Conservation (phyloP, 2,888 invertebrate species). For the Xanthostigma xanthostigma region DNA sequence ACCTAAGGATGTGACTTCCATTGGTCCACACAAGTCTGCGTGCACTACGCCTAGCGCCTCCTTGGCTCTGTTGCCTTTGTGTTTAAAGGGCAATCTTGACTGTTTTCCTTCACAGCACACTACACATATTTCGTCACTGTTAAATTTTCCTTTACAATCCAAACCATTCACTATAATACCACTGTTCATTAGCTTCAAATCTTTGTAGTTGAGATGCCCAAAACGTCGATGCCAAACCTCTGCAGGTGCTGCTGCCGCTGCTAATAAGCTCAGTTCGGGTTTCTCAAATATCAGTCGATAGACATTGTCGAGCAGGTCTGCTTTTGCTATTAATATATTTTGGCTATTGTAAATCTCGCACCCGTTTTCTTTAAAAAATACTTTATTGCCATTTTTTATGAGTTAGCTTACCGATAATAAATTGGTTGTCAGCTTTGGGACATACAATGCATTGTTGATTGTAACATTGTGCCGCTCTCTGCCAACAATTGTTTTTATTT, state of each 20-base stretch:
- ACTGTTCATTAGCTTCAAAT: no score
- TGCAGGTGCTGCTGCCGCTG: background rate
- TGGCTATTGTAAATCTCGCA: slow-evolving; percentile 11
- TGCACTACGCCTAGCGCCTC: no score
- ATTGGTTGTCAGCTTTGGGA: slow-evolving; percentile 15
- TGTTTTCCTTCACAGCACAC: no score
- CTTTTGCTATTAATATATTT: slow-evolving; percentile 11
- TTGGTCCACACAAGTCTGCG: no score
- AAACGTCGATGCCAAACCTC: background rate
- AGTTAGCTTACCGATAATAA: slow-evolving; percentile 15
- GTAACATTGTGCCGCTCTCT: slow-evolving; percentile 6
- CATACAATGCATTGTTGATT: slow-evolving; percentile 12
- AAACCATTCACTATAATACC: background rate
- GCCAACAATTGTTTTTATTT: slow-evolving; percentile 10
- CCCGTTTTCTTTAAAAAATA: slow-evolving; percentile 11
- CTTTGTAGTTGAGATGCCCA: background rate
- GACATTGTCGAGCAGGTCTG: slow-evolving; percentile 10
- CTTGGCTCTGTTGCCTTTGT: no score
- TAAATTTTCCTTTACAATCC: background rate
- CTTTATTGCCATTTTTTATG: slow-evolving; percentile 13
- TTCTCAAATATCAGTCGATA: slow-evolving; percentile 8
- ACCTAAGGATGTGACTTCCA: no score
- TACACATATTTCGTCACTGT: background rate
- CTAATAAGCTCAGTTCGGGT: background rate
- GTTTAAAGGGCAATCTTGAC: no score